Base-by-base conservation (phyloP, 2,888 invertebrate species). In the Euphydryas editha region DNA sequence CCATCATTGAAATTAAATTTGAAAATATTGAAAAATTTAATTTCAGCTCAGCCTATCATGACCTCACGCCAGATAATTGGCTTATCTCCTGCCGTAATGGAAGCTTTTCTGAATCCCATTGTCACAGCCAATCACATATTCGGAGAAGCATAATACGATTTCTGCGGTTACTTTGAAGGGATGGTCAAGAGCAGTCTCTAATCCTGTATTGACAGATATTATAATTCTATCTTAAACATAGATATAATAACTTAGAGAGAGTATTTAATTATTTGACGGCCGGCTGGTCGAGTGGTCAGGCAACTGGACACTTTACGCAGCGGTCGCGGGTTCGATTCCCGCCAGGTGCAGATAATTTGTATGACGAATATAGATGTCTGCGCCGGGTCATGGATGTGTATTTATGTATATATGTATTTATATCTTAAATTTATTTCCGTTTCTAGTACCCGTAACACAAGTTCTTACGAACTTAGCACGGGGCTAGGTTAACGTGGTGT, bases 1-100 rank as follows among this genome's bases (percentile, higher is more conserved):
- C 71, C 73, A 71, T 74, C 73, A 73, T 72, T 70, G 61, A 70
- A 73, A 75, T 73, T 73, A 70, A 72, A 69, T 61, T 67, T 70
- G 69, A 72, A 72, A 76, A 72, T 72, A 72, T 76, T 76, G 76
- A 78, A 78, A 78, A 78, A 78, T 77, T 76, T 73, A 78, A 78
- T 78, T 76, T 72, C 69, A 69, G 70, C 72, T 49, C 72, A 76
- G 74, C 74, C 75, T 72, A 73, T 78, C 72, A 73, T 69, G 72
- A 66, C 69, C 71, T 69, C 72, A 59, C 70, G 62, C 62, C 65
- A 63, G 47, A 64, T 78, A 78, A 78, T 77, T 78, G 76, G 76
- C 73, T 78, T 77, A 75, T 77, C 74, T 74, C 75, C 73, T 72
- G 70, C 65, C 69, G 71, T 77, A 75, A 77, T 77, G 77, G 76